phyloP scores from a whole-genome alignment of 2,888 invertebrate species.

The Dastarcus helophoroides region DNA sequence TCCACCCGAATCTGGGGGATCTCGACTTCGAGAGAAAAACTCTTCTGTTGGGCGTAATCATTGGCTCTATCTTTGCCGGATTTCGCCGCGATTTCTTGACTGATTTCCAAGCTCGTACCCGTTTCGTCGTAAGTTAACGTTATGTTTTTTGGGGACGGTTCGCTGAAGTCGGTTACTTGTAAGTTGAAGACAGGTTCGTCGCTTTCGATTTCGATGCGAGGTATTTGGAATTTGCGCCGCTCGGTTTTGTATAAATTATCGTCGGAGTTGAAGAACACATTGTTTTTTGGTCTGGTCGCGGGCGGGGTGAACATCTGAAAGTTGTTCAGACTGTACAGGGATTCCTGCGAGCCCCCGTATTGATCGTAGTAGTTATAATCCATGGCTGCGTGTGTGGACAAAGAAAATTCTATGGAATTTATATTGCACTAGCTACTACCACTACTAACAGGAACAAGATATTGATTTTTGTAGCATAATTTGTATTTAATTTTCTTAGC shows the following conservation, averaged over 20 bases:
- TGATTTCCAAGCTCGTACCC: conserved; percentile 24
- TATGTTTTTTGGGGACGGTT: conserved; percentile 33
- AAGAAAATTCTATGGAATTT: too few species aligned
- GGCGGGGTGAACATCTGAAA: conserved; percentile 32
- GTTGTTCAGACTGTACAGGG: conserved; percentile 26
- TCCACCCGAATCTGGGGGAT: conserved; percentile 22
- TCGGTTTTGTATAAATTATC: conserved; percentile 35
- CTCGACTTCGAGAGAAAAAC: conserved; percentile 31
- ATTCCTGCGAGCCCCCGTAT: conserved; percentile 30
- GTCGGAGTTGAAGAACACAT: conserved; percentile 35
- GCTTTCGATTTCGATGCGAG: conserved; percentile 32
- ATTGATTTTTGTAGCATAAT: too few species aligned
- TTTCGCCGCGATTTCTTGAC: conserved; percentile 13
- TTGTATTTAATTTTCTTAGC: too few species aligned
- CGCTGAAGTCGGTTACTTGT: conserved; percentile 36
- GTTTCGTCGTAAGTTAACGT: conserved; percentile 35
- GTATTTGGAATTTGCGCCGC: conserved; percentile 30
- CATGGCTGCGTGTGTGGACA: conserved; percentile 36
- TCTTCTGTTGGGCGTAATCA: conserved; percentile 30
- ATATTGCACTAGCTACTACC: too few species aligned
- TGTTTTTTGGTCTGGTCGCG: conserved; percentile 29
- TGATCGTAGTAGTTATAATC: conserved; percentile 27
- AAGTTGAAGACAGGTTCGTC: conserved; percentile 32
- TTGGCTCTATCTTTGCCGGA: conserved; percentile 22
- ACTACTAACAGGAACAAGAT: too few species aligned